Percentiles rank a stretch among this genome's conserved stretches.
phyloP scores from a whole-genome alignment of 2,797 vertebrate genomes.

The Phrynocephalus forsythii region DNA sequence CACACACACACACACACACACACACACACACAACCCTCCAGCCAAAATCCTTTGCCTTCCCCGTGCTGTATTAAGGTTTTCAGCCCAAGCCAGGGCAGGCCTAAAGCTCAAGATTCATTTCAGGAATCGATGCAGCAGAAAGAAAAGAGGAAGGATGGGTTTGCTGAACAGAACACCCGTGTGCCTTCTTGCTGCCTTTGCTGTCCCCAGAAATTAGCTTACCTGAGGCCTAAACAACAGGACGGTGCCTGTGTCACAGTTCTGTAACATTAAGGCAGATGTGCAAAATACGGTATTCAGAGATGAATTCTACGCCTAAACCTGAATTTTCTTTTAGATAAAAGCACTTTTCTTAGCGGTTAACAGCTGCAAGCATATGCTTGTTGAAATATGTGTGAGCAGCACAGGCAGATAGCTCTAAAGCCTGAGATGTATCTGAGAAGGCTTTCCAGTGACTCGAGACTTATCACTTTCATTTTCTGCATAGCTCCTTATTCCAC shows the following conservation, averaged over 20 bases:
- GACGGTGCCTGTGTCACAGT: not conserved
- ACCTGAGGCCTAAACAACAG: not conserved
- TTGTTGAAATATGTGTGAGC: not conserved
- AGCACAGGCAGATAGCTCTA: not conserved
- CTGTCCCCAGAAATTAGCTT: not conserved
- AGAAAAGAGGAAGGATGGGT: not conserved
- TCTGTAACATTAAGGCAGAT: not conserved
- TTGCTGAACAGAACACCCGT: not conserved
- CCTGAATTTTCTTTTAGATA: not conserved
- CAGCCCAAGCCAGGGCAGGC: not conserved
- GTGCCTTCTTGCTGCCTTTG: not conserved
- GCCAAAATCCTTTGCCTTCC: not conserved
- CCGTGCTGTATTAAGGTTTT: no score
- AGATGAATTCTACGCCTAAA: not conserved
- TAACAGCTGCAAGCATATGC: no score
- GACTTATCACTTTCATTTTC: not conserved
- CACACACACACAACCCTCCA: no score
- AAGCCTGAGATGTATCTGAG: not conserved
- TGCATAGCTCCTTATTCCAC: not conserved
- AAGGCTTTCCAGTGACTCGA: not conserved
- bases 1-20: no score
- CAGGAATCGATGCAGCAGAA: no score
- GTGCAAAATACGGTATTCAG: not conserved
- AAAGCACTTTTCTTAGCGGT: not conserved
- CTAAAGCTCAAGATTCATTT: not conserved